Percentiles rank a stretch among this genome's conserved stretches.
Conservation (phyloP, 2,888 invertebrate species). For the Gryllus longicercus region DNA sequence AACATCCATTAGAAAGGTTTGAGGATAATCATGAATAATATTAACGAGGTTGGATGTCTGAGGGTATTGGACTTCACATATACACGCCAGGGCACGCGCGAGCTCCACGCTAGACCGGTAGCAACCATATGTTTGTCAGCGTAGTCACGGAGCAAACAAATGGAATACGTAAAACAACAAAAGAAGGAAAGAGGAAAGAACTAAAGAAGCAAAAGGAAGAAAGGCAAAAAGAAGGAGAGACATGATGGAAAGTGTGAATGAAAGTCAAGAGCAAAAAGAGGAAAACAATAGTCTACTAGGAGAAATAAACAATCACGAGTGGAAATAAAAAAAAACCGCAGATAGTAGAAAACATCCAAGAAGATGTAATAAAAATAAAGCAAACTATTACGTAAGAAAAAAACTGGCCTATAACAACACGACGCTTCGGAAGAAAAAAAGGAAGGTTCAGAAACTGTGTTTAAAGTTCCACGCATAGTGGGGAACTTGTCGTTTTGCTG, state of each 20-base stretch:
- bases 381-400: constrained; percentile 4
- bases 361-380: constrained; percentile 17
- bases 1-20: constrained; percentile 11
- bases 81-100: neutral
- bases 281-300: constrained; percentile 11
- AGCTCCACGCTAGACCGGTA: neutral
- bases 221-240: neutral
- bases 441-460: neutral
- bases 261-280: constrained; percentile 17
- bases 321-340: neutral
- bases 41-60: constrained; percentile 5
- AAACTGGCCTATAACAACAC: neutral
- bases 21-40: constrained; percentile 17
- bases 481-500: neutral
- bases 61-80: constrained; percentile 9
- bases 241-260: constrained; percentile 17
- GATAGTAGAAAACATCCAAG: constrained; percentile 17
- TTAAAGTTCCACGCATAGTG: constrained; percentile 1
- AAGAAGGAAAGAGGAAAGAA: neutral
- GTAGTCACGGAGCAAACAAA: constrained; percentile 9
- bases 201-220: constrained; percentile 4
- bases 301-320: neutral
- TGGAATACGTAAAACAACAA: constrained; percentile 8
- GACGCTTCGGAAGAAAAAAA: neutral
- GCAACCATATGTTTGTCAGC: neutral